Evolutionary conservation across 2,797 vertebrate species (phyloP), one percentile per base, ranked within the genome.

Genomic region (Brachyrhaphis roseni): DNA sequence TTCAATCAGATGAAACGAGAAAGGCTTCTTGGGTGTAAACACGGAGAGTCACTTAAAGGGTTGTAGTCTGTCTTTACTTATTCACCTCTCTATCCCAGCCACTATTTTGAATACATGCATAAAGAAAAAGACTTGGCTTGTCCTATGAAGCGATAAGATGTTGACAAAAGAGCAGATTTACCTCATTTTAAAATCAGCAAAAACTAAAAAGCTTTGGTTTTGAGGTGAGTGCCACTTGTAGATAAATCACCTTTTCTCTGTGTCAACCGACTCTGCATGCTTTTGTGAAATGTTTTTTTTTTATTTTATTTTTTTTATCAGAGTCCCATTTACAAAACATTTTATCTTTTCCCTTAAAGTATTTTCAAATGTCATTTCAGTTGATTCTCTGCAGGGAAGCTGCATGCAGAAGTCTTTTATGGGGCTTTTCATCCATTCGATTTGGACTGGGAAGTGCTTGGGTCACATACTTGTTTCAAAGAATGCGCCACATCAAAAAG

Each of bases 221-320:
- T 77, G 81, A 88, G 84, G 85, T 81, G 74, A 88, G 83, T 86
- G 85, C 85, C 82, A 90, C 72, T 88, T 74, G 84, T 86, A 83
- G 86, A 91, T 90, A 81, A 91, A 90, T 91, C 86, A 83, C 82
- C 86, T 72, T 31, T 51, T 82, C 80, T 85, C 78, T 66, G 79
- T 91, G 85, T 92, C 83, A 82, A 79, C 79, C 78, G 79, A 76
- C 76, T 87, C 78, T 76, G 86, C 81, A 76, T 83, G 82, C 79
- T 80, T 91, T 86, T 86, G 86, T 82, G 73, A 91, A 92, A 94
- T 84, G 86, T 88, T 80, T 89, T 88, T 92, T 72, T 82, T 75
- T 85, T 88, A 45, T 81, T 74, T 84, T 88, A 34, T 88, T 88
- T 91, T 66, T 82, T 75, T 84, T 86, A 84, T 82, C 81, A 31